Conservation (phyloP, 1,140 invertebrate species). For the Oncopeltus fasciatus region DNA sequence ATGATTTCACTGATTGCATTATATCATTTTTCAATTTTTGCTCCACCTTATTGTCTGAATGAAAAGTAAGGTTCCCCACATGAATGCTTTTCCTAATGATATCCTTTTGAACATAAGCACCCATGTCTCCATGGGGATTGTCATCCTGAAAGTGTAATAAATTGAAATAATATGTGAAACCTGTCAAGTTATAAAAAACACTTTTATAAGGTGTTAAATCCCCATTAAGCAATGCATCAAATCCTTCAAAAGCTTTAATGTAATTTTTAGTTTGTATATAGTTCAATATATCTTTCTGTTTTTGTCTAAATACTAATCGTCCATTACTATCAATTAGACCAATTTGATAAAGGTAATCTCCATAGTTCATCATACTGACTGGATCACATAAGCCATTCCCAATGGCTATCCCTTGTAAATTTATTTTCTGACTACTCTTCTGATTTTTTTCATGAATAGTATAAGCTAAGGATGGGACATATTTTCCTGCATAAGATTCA, state of each 20-base stretch:
- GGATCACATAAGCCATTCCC: constrained; percentile 77
- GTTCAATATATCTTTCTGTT: constrained; percentile 12
- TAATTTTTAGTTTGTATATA: background rate
- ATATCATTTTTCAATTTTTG: constrained; percentile 57
- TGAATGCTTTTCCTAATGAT: constrained; percentile 57
- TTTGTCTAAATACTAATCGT: constrained; percentile 12
- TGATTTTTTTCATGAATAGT: constrained; percentile 35
- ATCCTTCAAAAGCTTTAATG: constrained; percentile 13
- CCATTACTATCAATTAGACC: constrained; percentile 33
- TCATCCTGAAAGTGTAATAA: constrained; percentile 37
- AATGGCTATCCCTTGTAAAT: constrained; percentile 57
- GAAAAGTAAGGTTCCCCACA: constrained; percentile 52
- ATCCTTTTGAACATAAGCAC: constrained; percentile 41
- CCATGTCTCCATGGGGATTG: constrained; percentile 26
- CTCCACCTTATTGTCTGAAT: constrained; percentile 40
- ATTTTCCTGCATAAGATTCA: constrained; percentile 43
- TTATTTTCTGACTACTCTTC: constrained; percentile 47
- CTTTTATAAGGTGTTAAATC: constrained; percentile 11
- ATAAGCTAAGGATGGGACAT: constrained; percentile 36
- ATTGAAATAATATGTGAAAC: constrained; percentile 66
- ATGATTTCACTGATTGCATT: constrained; percentile 65
- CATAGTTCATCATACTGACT: constrained; percentile 55
- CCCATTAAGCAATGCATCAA: constrained; percentile 17
- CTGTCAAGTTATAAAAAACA: constrained; percentile 62
- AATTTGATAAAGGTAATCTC: constrained; percentile 65